Percentiles rank a stretch among this genome's conserved stretches.
Conservation (phyloP, 2,888 invertebrate species). For the Aspidiotus rigidus region DNA sequence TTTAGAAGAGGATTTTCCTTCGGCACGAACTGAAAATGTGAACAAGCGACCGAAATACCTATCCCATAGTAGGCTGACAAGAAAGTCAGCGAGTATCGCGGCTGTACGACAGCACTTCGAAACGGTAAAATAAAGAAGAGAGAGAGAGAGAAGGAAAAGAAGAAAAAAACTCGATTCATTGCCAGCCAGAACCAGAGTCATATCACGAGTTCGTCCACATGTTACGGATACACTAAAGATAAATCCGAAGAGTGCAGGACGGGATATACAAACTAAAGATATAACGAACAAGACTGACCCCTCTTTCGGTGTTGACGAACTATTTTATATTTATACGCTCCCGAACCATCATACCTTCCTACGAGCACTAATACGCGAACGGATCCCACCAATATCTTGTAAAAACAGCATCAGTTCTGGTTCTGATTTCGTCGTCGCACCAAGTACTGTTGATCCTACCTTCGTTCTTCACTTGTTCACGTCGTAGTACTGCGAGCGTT, state of each 20-base stretch:
- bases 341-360: too few relatives aligned
- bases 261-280: constrained; percentile 16
- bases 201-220: constrained; percentile 21
- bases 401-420: too few relatives aligned
- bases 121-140: neutral
- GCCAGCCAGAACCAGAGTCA: constrained; percentile 13
- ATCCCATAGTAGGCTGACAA: neutral
- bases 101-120: constrained; percentile 13
- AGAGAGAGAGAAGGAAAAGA: too few relatives aligned
- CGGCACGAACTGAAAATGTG: neutral
- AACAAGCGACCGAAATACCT: neutral
- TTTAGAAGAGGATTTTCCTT: neutral
- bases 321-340: neutral
- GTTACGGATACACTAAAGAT: constrained; percentile 16
- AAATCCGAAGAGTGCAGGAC: constrained; percentile 6
- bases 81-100: constrained; percentile 8
- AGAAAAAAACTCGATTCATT: constrained; percentile 7
- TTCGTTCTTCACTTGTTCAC: too few relatives aligned
- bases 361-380: too few relatives aligned
- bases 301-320: constrained; percentile 11
- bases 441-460: too few relatives aligned
- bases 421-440: too few relatives aligned
- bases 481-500: too few relatives aligned
- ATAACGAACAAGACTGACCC: constrained; percentile 24
- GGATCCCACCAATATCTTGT: too few relatives aligned